Evolutionary conservation across 2,888 invertebrate species (phyloP), one percentile per base, ranked within the genome.

Genomic region (Digitonthophagus gazella): DNA sequence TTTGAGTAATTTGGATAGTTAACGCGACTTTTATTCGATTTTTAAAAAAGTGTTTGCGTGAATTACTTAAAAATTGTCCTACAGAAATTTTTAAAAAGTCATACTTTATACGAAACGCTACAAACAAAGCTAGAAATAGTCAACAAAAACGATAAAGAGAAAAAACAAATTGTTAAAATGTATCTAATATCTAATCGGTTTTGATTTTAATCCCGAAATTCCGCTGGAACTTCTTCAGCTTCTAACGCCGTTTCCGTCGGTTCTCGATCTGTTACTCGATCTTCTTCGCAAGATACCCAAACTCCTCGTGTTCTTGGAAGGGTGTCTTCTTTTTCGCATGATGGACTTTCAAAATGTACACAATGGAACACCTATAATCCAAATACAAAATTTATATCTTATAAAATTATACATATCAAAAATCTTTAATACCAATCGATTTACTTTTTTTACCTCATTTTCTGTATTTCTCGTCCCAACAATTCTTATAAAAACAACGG

Each of bases 381-480:
- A 66, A 14, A 14, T 63, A 55, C 14, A 44, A n/a, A 5, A 65
- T n/a, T 28, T 8, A 15, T 65, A 15, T 8, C 11, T 57, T 5
- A 57, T 28, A 56, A 20, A 18, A 18, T 11, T 16, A 3, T 15
- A 65, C 8, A 54, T 65, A 15, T 11, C 14, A 11, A 5, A 58
- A 58, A 16, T n/a, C n/a, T n/a, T n/a, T n/a, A n/a, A n/a, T n/a
- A n/a, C n/a, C n/a, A n/a, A n/a, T n/a, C n/a, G n/a, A n/a, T n/a
- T n/a, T n/a, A n/a, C n/a, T n/a, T n/a, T n/a, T n/a, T 15, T 15
- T 11, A 93, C 97, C 89, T 97, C 97, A 83, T 98, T 98, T 0
- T 96, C 98, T 11, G 98, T 96, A 83, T 99, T 99, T 77, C 93
- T 91, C 0, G 97, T 98, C 71, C 99, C 99, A 65, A 97, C 93